Evolutionary conservation across 2,797 vertebrate species (phyloP), one percentile per base, ranked within the genome.

Genomic region (Parauchenoglanis ngamensis): DNA sequence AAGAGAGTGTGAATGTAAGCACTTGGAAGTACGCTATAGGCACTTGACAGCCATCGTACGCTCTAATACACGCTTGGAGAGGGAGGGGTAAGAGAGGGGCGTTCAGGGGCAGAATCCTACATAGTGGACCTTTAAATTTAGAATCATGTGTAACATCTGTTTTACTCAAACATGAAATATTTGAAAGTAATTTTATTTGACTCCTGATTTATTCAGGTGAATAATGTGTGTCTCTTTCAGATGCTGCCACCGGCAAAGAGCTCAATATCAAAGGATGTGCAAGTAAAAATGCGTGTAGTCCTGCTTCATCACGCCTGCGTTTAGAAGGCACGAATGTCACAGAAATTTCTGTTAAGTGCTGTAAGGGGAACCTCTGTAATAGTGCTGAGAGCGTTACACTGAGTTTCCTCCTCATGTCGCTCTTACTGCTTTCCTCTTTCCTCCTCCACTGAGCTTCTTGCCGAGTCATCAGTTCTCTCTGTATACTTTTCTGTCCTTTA

Each of bases 341-440:
- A 72, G n/a, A 67, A 2, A 3, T 8, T 7, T 10, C 0, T 7
- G 0, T 1, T 17, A 59, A 23, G 15, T 87, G 84, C 46, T 85
- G 73, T 85, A 4, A 52, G 11, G 44, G 19, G 44, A 76, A 85
- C 57, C 57, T 67, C 17, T 85, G 73, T 65, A 77, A 85, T 13
- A 13, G 17, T 6, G 23, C 56, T 31, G 40, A 35, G 57, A 63
- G n/a, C 1, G 10, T 52, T 25, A 77, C 21, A 21, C 44, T 11
- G 56, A 77, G 59, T 52, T n/a, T 77, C 65, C 10, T 84, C 35
- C 35, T 61, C 13, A 49, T 35, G 25, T 28, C 67, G 7, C 10
- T 23, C 17, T 25, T 21, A 40, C 54, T 57, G 19, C 83, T 61
- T 31, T 63, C 10, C 84, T 77, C 44, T 46, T 15, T 76, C 73